Conservation (phyloP, 2,797 vertebrate species). For the Parotocinclus haroldoi region DNA sequence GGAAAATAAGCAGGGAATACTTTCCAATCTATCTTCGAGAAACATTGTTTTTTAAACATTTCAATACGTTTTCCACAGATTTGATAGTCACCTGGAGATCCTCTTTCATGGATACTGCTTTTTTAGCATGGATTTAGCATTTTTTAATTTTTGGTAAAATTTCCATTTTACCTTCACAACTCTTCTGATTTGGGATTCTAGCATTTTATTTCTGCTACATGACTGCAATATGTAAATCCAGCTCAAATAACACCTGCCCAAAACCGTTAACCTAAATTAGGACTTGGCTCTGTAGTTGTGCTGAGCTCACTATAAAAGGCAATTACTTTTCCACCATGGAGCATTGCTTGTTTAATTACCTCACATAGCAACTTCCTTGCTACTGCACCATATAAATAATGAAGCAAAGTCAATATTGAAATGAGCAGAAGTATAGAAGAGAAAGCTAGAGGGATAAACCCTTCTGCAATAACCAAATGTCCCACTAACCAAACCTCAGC, state of each 20-base stretch:
- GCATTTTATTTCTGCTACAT: background rate
- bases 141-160: too few species aligned
- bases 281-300: slow-evolving; percentile 10
- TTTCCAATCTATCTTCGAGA: too few species aligned
- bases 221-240: background rate
- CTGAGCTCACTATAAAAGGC: slow-evolving; percentile 15
- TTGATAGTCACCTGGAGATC: too few species aligned
- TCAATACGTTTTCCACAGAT: too few species aligned
- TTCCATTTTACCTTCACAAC: too few species aligned
- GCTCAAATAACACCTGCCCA: slow-evolving; percentile 1
- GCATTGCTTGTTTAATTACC: slow-evolving; percentile 26
- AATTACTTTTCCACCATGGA: slow-evolving; percentile 26
- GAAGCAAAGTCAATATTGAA: slow-evolving; percentile 17
- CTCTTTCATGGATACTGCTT: too few species aligned
- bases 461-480: slow-evolving; percentile 17
- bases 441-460: slow-evolving; percentile 1
- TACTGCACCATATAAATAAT: slow-evolving; percentile 17
- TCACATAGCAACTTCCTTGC: slow-evolving; percentile 1
- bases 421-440: background rate
- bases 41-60: too few species aligned
- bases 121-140: too few species aligned
- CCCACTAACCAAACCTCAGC: slow-evolving; percentile 18
- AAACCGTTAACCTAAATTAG: slow-evolving; percentile 13
- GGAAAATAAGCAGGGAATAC: too few species aligned
- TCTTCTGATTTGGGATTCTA: background rate